Conservation (phyloP, 2,888 invertebrate genomes). For the Galeopsomyia nigrocyanea region DNA sequence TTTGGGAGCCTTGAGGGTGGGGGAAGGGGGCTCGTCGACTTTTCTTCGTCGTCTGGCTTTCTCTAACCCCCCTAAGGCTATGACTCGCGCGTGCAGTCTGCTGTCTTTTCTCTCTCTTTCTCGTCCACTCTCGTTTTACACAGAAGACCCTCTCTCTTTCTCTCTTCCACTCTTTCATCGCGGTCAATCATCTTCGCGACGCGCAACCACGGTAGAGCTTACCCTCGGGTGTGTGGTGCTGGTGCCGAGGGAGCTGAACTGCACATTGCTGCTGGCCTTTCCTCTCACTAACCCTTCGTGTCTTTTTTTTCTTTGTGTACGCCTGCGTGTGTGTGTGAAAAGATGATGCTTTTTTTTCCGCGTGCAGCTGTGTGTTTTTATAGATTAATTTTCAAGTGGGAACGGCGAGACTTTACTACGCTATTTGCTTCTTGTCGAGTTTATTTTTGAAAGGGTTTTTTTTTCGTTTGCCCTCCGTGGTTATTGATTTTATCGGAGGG, state of each 20-base stretch:
- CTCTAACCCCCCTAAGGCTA: slow-evolving; percentile 12
- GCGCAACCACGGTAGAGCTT: slow-evolving; percentile 20
- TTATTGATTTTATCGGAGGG: too few species aligned
- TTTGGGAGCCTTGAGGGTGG: too few species aligned
- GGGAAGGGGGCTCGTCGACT: not conserved
- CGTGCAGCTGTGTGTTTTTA: too few species aligned
- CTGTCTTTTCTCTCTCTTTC: slow-evolving; percentile 25
- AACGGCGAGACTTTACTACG: too few species aligned
- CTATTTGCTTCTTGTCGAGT: too few species aligned
- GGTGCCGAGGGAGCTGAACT: too few species aligned
- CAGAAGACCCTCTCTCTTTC: not conserved
- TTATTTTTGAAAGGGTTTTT: too few species aligned
- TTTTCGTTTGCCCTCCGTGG: too few species aligned
- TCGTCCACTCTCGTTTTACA: slow-evolving; percentile 32
- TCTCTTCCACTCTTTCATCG: slow-evolving; percentile 48
- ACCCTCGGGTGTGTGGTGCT: not conserved
- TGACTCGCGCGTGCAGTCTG: slow-evolving; percentile 18
- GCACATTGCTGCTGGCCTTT: slow-evolving; percentile 18
- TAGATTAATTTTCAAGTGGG: too few species aligned
- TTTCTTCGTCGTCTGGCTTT: slow-evolving; percentile 21
- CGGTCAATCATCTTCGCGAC: slow-evolving; percentile 54
- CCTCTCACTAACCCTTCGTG: not conserved
- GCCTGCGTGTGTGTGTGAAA: too few species aligned
- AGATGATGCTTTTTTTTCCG: too few species aligned
- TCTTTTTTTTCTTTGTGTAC: too few species aligned